Evolutionary conservation across 92 coral and sea anemone species (phyloP).

Genomic region (Meandrina meandrites): DNA sequence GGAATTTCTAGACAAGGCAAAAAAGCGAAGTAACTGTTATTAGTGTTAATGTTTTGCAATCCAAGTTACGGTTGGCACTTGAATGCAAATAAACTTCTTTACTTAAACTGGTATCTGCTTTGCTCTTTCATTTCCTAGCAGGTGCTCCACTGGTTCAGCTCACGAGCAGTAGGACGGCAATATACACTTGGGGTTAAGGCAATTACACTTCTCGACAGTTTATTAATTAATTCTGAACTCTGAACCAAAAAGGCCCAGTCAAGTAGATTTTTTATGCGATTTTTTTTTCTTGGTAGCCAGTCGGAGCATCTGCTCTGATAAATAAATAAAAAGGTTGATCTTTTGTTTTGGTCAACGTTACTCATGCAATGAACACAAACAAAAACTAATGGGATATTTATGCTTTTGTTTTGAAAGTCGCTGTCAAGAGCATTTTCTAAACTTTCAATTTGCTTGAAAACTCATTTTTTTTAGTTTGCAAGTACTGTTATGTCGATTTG

Average conservation of each 20-base stretch:
- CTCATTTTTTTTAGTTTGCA: background rate
- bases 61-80: background rate
- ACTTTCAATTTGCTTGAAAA: background rate
- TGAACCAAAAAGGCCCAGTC: background rate
- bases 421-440: background rate
- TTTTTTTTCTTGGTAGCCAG: background rate
- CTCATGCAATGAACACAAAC: background rate
- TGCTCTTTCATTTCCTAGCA: background rate
- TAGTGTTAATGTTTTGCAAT: background rate
- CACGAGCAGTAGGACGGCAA: background rate
- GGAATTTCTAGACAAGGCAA: background rate
- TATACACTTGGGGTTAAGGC: background rate
- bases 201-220: background rate
- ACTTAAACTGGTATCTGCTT: background rate
- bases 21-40: no score
- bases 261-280: background rate
- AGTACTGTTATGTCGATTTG: background rate
- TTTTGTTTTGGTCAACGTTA: background rate
- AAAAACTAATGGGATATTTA: background rate
- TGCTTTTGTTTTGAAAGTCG: constrained; percentile 8
- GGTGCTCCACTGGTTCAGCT: background rate
- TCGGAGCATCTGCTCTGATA: background rate
- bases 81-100: constrained; percentile 7
- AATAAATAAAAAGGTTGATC: background rate
- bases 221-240: background rate